Evolutionary conservation across 2,888 invertebrate species (phyloP).

Genomic region (Caenorhabditis imperialis): DNA sequence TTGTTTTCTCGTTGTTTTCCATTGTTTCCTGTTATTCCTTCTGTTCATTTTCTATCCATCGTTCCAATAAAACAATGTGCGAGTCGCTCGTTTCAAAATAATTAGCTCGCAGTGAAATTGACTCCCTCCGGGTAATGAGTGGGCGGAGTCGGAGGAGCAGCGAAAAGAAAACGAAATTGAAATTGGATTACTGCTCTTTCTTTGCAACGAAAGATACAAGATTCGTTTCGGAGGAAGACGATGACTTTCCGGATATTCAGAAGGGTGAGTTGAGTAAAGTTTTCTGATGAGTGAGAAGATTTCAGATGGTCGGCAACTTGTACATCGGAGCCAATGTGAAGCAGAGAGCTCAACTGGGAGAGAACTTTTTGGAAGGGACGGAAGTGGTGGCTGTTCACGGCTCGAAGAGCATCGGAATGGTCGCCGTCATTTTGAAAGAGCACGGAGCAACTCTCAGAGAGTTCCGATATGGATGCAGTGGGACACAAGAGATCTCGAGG

Average conservation of each 20-base stretch:
- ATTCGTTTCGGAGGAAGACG: too few relatives aligned
- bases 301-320: conserved; percentile 44
- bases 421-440: conserved; percentile 35
- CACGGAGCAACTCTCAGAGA: conserved; percentile 40
- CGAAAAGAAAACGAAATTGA: conserved; percentile 37
- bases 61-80: conserved; percentile 10
- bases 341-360: conserved; percentile 43
- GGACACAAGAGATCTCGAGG: conserved; percentile 12
- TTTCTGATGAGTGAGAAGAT: neutral
- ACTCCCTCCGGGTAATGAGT: conserved; percentile 21
- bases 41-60: too few relatives aligned
- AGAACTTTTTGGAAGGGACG: conserved; percentile 41
- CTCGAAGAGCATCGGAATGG: conserved; percentile 18
- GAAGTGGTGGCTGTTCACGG: conserved; percentile 37
- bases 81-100: conserved; percentile 11
- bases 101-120: conserved; percentile 23
- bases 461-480: conserved; percentile 11
- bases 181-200: conserved; percentile 33
- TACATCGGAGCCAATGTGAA: conserved; percentile 49
- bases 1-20: neutral
- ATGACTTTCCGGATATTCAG: too few relatives aligned
- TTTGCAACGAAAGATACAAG: conserved; percentile 1
- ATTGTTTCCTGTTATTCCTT: conserved; percentile 2
- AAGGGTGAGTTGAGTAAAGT: conserved; percentile 13
- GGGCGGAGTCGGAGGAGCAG: conserved; percentile 9